These are phyloP conservation scores for Labeo calbasu DNA, from an alignment of 2,797 vertebrate species.

Conservation along the genomic window DNA sequence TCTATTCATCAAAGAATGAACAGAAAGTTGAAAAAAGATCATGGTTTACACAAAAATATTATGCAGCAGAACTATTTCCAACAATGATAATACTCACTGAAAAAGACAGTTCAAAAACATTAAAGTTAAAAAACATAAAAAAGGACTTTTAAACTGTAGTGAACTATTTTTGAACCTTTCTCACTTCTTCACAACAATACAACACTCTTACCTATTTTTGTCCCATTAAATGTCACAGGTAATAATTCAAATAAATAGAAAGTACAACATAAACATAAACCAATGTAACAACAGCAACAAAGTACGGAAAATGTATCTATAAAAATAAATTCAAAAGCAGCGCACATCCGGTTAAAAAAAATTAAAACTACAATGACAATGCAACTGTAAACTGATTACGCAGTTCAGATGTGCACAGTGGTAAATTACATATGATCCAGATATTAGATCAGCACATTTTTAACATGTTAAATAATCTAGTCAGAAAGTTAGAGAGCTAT, in stretches of 20 bases:
- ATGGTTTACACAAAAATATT: neutral
- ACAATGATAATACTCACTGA: neutral
- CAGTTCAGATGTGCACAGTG: neutral
- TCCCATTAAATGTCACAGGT: neutral
- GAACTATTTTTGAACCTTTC: neutral
- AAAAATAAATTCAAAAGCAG: slow-evolving; percentile 18
- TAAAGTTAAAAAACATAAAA: neutral
- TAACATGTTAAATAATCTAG: neutral
- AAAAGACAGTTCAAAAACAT: neutral
- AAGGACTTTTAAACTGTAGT: neutral
- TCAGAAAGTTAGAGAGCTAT: neutral
- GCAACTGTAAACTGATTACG: neutral
- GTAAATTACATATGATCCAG: neutral
- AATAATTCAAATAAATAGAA: slow-evolving; percentile 9
- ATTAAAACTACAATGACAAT: neutral
- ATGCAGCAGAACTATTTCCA: neutral
- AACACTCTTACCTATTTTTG: neutral
- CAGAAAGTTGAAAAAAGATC: too few relatives aligned
- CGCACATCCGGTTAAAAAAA: neutral
- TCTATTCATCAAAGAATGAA: neutral
- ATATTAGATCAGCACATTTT: neutral
- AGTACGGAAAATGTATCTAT: neutral
- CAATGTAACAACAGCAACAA: neutral
- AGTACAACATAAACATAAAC: neutral
- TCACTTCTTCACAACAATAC: neutral